phyloP scores from a whole-genome alignment of 2,797 vertebrate species.

The Falco novaeseelandiae region DNA sequence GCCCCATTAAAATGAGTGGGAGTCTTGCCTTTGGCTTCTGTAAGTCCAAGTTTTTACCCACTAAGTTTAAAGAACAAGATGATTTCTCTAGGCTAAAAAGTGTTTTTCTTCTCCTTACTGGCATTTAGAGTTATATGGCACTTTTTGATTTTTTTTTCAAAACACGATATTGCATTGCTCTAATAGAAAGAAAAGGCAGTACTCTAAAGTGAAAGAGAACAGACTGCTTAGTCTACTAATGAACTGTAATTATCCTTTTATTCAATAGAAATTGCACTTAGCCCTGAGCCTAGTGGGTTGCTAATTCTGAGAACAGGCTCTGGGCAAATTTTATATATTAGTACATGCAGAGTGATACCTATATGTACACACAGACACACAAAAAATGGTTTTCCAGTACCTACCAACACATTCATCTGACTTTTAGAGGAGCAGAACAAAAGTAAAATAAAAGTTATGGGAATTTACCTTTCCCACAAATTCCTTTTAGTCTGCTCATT shows the following conservation, averaged over 20 bases:
- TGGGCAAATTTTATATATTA: not conserved
- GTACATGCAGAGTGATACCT: not conserved
- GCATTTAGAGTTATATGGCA: not conserved
- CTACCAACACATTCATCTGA: not conserved
- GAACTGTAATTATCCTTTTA: slow-evolving; percentile 19
- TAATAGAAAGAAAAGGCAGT: not conserved
- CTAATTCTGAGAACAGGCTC: not conserved
- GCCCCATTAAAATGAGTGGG: not conserved
- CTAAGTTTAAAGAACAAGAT: not conserved
- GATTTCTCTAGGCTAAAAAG: not conserved
- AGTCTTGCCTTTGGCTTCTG: not conserved
- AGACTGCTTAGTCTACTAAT: slow-evolving; percentile 2
- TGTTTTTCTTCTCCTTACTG: not conserved
- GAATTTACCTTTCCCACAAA: not conserved
- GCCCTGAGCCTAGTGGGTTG: not conserved
- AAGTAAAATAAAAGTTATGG: not conserved
- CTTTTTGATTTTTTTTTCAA: not conserved
- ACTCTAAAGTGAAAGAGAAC: not conserved
- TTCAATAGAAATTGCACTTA: slow-evolving; percentile 14
- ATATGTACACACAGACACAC: not conserved
- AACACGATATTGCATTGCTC: not conserved
- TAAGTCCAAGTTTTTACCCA: not conserved
- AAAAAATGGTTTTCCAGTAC: not conserved
- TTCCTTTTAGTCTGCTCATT: not conserved
- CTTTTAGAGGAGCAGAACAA: not conserved